Evolutionary conservation across 1,140 invertebrate species (phyloP).

Genomic region (Bradysia coprophila): DNA sequence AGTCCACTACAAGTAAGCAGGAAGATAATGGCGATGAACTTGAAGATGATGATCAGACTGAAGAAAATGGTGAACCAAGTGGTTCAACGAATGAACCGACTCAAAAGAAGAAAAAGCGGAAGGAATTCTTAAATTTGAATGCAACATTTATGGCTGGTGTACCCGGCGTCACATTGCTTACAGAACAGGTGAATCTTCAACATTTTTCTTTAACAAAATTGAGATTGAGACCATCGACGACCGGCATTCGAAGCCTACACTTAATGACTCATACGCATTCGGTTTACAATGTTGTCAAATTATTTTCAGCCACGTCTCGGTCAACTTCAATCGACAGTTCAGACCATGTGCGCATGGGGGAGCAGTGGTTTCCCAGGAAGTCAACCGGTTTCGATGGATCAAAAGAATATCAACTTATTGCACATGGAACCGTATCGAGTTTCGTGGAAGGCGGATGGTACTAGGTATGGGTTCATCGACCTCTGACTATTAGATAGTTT

Average conservation of each 20-base stretch:
- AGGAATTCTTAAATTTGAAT: conserved; percentile 28
- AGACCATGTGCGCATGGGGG: conserved; percentile 67
- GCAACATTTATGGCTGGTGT: conserved; percentile 67
- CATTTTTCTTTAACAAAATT: neutral
- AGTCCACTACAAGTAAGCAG: conserved; percentile 3
- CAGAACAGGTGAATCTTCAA: conserved; percentile 8
- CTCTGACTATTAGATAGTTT: neutral
- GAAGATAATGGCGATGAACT: conserved; percentile 6
- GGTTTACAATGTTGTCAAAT: neutral
- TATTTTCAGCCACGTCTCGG: conserved; percentile 34
- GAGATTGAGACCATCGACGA: no score
- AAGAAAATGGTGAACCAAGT: neutral
- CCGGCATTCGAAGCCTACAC: no score
- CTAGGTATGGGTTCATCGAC: conserved; percentile 44
- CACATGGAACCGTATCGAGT: conserved; percentile 75
- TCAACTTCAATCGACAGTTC: conserved; percentile 55
- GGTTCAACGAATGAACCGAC: neutral
- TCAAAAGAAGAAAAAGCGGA: conserved; percentile 16
- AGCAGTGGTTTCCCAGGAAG: conserved; percentile 77
- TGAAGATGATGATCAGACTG: conserved; percentile 3
- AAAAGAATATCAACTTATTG: conserved; percentile 59
- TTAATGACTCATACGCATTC: no score
- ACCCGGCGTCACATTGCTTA: conserved; percentile 37
- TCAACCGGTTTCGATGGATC: conserved; percentile 94
- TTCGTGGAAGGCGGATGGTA: conserved; percentile 99